A percentile compares a stretch with the other conserved stretches of the same genome.
Evolutionary conservation across 2,113 vertebrate genomes (phyloP).

Genomic region (Syrrhaptes paradoxus): DNA sequence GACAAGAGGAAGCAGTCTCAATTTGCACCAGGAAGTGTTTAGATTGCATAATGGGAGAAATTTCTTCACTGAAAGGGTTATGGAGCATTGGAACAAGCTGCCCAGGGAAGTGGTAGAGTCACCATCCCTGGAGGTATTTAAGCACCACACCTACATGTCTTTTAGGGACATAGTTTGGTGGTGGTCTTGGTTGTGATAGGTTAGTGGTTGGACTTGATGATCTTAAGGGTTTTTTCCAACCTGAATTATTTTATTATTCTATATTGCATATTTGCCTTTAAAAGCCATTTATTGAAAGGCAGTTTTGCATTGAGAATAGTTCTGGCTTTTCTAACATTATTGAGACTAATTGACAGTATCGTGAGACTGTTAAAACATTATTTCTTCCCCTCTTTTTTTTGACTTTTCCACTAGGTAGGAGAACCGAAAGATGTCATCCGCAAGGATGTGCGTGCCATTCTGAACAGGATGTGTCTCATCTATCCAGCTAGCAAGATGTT

Average conservation of each 20-base stretch:
- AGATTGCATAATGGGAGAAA: background rate
- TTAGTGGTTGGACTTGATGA: rapidly evolving
- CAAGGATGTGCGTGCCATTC: slow-evolving; percentile 92
- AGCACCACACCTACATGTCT: rapidly evolving
- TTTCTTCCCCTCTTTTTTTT: background rate
- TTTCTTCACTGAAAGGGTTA: rapidly evolving
- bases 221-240: background rate
- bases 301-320: background rate
- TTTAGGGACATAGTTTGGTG: background rate
- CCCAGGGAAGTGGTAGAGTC: background rate
- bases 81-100: background rate
- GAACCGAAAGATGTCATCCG: slow-evolving; percentile 96
- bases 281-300: background rate
- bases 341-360: background rate
- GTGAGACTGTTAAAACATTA: background rate
- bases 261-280: background rate
- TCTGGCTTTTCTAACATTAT: background rate
- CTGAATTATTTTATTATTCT: background rate
- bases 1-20: background rate
- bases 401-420: slow-evolving; percentile 81
- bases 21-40: background rate
- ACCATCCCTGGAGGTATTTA: background rate
- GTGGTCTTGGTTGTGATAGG: background rate
- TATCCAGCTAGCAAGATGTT: slow-evolving; percentile 98
- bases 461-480: slow-evolving; percentile 92